phyloP scores from a whole-genome alignment of 2,113 vertebrate genomes.

The Harpagus bidentatus region DNA sequence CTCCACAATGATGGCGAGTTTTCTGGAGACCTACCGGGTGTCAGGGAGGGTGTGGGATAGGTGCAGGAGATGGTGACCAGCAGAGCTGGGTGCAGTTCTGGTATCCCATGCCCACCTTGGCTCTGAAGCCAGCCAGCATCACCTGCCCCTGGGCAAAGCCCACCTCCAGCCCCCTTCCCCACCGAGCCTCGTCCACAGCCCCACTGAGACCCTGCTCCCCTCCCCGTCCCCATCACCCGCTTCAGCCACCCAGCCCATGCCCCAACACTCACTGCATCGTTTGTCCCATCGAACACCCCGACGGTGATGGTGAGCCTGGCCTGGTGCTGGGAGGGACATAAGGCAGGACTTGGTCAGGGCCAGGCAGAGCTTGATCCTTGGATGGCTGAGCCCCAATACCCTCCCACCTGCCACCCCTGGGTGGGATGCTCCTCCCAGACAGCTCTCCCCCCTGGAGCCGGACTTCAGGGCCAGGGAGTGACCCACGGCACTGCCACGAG shows the following conservation, averaged over 20 bases:
- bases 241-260: background rate
- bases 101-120: too few species aligned
- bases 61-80: background rate
- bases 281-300: background rate
- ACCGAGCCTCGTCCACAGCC: fast-evolving
- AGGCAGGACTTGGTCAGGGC: background rate
- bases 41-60: background rate
- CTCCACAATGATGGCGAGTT: background rate
- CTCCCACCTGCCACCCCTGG: background rate
- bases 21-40: background rate
- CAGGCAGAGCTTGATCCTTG: background rate
- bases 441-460: background rate
- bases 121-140: background rate
- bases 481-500: background rate
- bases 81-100: background rate
- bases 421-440: background rate
- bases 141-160: background rate
- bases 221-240: fast-evolving
- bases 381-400: background rate
- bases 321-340: background rate
- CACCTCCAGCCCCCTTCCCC: background rate
- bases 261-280: background rate
- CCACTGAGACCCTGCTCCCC: background rate
- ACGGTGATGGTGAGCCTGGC: background rate
- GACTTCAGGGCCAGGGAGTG: background rate